Base-by-base conservation (phyloP, 2,888 invertebrate species). In the Yponomeuta plumbellus region DNA sequence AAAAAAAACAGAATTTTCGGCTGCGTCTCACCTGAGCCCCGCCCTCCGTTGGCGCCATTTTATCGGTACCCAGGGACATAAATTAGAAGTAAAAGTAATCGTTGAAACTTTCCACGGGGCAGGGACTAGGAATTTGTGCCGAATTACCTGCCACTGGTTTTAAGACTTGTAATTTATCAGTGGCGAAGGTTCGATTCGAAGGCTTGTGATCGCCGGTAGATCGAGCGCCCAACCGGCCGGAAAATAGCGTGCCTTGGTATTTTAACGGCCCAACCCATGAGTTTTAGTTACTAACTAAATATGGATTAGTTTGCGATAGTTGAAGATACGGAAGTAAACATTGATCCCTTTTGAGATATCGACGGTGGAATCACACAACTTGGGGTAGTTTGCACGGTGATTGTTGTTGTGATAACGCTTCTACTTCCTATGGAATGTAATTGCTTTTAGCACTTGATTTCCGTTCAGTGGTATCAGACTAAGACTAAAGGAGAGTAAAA, bases 121-220 rank as follows among this genome's bases (percentile, higher is more conserved):
- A 78, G 81, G 75, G 76, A 79, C 80, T 77, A 78, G 83, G 82
- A 88, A 88, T 87, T 88, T 85, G 82, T 83, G 82, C 84, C 81
- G 85, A 88, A 93, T 93, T 92, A 93, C 92, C 92, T 93, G 92
- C 92, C 92, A 92, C 88, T 85, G 89, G 88, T 90, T 91, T 88
- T 90, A 92, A 92, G 91, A 88, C 90, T 85, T 85, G 92, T 91
- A 92, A 93, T 93, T 93, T 93, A 93, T 93, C 92, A 93, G 90
- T 73, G 78, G 75, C 78, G 80, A 79, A 78, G 76, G 76, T 80
- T 80, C 78, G 80, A 17, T 52, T 52, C 44, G 44, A 52, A 84
- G 84, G 81, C 80, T 80, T 69, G 69, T 67, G 68, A 69, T 68
- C 67, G 66, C 68, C 62, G 67, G 26, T 59, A 64, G 64, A n/a